phyloP scores from a whole-genome alignment of 2,113 vertebrate species.

The Pseudopodoces humilis region DNA sequence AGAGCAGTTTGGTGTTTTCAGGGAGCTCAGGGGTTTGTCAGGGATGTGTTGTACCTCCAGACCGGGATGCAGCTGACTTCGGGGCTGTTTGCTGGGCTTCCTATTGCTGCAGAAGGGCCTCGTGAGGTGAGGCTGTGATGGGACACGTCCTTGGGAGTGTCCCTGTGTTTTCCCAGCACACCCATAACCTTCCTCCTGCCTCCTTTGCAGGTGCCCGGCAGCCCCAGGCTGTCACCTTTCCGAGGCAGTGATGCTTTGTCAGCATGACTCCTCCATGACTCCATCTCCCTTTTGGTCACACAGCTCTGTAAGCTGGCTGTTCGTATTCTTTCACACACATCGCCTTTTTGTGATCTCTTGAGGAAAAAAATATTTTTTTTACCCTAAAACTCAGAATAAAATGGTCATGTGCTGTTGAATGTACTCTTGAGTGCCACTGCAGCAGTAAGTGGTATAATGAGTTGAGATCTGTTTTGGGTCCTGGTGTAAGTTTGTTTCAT shows the following conservation, averaged over 20 bases:
- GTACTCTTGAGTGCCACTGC: neutral
- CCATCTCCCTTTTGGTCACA: neutral
- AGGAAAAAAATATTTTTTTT: neutral
- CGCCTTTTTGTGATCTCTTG: neutral
- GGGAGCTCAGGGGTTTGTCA: rapidly evolving
- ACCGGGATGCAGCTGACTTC: no score
- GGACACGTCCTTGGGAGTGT: neutral
- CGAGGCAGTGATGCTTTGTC: neutral
- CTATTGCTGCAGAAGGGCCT: neutral
- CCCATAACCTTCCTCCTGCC: neutral
- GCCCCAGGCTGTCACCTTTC: neutral
- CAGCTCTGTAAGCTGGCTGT: neutral
- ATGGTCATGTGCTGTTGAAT: neutral
- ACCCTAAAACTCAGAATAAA: neutral
- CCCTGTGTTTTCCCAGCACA: neutral
- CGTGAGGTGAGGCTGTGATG: rapidly evolving
- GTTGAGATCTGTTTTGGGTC: neutral
- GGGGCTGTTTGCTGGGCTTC: neutral
- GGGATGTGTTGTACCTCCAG: rapidly evolving
- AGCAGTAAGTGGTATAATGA: neutral
- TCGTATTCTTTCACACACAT: rapidly evolving
- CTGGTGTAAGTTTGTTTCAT: neutral
- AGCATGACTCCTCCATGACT: neutral
- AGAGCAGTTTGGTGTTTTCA: neutral
- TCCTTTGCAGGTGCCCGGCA: neutral